phyloP scores from a whole-genome alignment of 2,888 invertebrate genomes.

The Callinectes sapidus region DNA sequence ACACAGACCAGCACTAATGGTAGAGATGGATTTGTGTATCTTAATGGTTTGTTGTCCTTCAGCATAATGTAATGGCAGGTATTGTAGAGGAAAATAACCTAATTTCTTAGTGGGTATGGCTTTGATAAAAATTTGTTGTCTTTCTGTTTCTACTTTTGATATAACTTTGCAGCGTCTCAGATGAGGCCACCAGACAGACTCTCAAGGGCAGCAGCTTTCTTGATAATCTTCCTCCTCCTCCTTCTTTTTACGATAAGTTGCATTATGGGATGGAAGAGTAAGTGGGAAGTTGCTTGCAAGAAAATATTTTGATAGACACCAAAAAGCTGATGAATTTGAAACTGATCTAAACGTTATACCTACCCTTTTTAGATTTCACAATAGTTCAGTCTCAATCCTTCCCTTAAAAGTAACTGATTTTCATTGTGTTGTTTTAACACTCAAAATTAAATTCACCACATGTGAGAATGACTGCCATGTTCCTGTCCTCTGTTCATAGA shows the following conservation, averaged over 20 bases:
- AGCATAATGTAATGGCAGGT: no score
- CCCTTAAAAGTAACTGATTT: not conserved
- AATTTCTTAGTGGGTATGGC: not conserved
- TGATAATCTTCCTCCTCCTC: not conserved
- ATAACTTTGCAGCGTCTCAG: not conserved
- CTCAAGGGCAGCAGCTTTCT: not conserved
- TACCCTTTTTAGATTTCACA: not conserved
- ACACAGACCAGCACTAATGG: no score
- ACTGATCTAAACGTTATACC: not conserved
- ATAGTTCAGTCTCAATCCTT: not conserved
- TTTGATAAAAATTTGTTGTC: not conserved
- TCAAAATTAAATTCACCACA: not conserved
- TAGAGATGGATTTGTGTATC: no score
- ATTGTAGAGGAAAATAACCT: no score
- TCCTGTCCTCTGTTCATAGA: not conserved
- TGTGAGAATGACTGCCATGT: not conserved
- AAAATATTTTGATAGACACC: not conserved
- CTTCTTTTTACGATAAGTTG: not conserved
- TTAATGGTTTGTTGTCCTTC: no score
- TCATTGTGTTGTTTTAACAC: not conserved
- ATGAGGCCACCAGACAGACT: not conserved
- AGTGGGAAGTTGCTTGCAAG: not conserved
- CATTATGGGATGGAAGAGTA: not conserved
- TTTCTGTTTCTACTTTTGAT: not conserved
- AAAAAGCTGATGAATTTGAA: not conserved